These are phyloP conservation scores for Cyphomyrus discorhynchus DNA, from an alignment of 2,113 vertebrate genomes.

Conservation along the genomic window DNA sequence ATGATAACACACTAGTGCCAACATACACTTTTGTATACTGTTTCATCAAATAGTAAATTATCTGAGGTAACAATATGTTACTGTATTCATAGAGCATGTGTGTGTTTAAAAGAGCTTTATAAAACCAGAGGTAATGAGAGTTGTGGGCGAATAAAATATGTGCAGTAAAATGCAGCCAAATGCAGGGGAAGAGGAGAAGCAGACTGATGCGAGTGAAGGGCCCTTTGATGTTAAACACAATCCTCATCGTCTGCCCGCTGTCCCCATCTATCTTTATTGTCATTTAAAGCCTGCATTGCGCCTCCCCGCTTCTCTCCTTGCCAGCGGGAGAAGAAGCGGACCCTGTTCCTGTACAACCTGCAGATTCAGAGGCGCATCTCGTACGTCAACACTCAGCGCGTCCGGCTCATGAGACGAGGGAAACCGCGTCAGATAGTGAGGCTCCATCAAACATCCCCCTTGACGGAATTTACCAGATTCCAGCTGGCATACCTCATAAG, in stretches of 20 bases:
- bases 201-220: background rate
- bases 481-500: background rate
- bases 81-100: background rate
- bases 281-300: background rate
- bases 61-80: conserved; percentile 23
- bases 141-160: background rate
- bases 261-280: background rate
- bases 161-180: background rate
- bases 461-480: background rate
- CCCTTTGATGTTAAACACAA: background rate
- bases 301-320: background rate
- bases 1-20: conserved; percentile 28
- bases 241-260: background rate
- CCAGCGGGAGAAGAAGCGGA: conserved; percentile 74
- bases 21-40: background rate
- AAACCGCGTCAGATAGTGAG: conserved; percentile 37
- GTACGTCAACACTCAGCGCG: conserved; percentile 47
- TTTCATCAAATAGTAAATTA: conserved; percentile 21
- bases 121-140: background rate
- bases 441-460: background rate
- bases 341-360: conserved; percentile 78
- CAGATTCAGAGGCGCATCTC: conserved; percentile 52
- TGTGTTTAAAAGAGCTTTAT: background rate
- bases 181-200: background rate
- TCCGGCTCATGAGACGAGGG: conserved; percentile 27